Evolutionary conservation across 2,797 vertebrate species (phyloP).

Genomic region (Fistularia tabacaria): DNA sequence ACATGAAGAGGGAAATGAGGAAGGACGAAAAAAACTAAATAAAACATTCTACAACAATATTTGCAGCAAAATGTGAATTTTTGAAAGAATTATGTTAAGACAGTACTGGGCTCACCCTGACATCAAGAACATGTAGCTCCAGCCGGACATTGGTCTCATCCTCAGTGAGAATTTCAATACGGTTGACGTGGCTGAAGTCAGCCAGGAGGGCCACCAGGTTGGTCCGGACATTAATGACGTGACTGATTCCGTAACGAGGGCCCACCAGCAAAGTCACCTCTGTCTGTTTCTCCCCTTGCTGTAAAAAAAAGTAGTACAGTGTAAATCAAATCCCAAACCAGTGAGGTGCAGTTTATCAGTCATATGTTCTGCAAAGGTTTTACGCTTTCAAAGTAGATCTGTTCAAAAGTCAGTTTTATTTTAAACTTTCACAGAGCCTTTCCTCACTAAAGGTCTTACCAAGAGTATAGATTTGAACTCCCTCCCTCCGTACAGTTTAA

Average conservation of each 20-base stretch:
- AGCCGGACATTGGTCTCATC: conserved; percentile 88
- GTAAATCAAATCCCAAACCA: background rate
- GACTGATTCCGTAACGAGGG: conserved; percentile 94
- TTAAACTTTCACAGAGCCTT: too few relatives aligned
- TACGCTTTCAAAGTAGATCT: too few relatives aligned
- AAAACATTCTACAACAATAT: background rate
- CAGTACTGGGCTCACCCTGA: conserved; percentile 77
- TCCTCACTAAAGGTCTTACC: conserved; percentile 70
- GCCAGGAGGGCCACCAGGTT: conserved; percentile 94
- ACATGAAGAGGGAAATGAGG: background rate
- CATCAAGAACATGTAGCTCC: conserved; percentile 94
- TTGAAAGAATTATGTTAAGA: background rate
- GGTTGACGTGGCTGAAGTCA: conserved; percentile 97
- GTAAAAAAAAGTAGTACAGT: background rate
- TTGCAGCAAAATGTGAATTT: background rate
- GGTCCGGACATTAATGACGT: conserved; percentile 94
- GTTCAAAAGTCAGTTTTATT: too few relatives aligned
- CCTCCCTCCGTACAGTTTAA: conserved; percentile 91
- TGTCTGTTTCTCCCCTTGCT: conserved; percentile 94
- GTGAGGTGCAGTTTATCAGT: too few relatives aligned
- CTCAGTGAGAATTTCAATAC: conserved; percentile 96
- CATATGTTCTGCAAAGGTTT: too few relatives aligned
- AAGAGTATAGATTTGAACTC: conserved; percentile 92
- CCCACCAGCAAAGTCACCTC: conserved; percentile 93
- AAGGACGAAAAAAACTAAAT: background rate